A percentile compares a stretch with the other conserved stretches of the same genome.
Evolutionary conservation across 1,140 invertebrate genomes (phyloP).

Genomic region (Campodea augens): DNA sequence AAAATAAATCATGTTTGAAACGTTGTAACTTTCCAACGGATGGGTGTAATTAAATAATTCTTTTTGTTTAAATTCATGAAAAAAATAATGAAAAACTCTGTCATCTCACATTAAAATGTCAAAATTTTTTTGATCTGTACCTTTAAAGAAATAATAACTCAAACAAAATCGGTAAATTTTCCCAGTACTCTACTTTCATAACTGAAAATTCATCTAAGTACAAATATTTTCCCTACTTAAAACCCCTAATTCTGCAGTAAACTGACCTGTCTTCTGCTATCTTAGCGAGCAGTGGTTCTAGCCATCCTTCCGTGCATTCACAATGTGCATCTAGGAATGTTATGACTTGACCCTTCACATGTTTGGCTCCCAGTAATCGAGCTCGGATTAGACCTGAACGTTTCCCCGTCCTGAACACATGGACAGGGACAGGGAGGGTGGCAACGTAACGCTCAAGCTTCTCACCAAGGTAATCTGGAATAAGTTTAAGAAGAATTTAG

Average conservation of each 20-base stretch:
- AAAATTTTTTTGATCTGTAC: too few species aligned
- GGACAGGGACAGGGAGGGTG: constrained; percentile 59
- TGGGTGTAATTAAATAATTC: too few species aligned
- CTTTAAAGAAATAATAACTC: too few species aligned
- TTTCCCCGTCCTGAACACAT: constrained; percentile 66
- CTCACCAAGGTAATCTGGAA: constrained; percentile 66
- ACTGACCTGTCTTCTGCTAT: constrained; percentile 61
- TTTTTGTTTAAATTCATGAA: too few species aligned
- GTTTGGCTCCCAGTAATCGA: constrained; percentile 70
- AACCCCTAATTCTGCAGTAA: too few species aligned
- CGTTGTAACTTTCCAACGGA: too few species aligned
- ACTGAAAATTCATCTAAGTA: neutral
- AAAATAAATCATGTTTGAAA: too few species aligned
- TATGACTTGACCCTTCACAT: constrained; percentile 82
- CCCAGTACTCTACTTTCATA: neutral
- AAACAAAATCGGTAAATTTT: neutral
- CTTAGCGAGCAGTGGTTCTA: constrained; percentile 72
- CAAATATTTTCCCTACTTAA: too few species aligned
- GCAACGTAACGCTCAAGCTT: constrained; percentile 78
- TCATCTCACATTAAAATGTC: too few species aligned
- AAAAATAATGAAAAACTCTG: too few species aligned
- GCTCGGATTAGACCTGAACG: constrained; percentile 86
- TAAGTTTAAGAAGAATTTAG: too few species aligned
- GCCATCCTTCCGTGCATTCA: constrained; percentile 85
- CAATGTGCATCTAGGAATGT: constrained; percentile 94